phyloP scores from a whole-genome alignment of 1,140 invertebrate genomes.

The Pseudomyrmex dendroicus region DNA sequence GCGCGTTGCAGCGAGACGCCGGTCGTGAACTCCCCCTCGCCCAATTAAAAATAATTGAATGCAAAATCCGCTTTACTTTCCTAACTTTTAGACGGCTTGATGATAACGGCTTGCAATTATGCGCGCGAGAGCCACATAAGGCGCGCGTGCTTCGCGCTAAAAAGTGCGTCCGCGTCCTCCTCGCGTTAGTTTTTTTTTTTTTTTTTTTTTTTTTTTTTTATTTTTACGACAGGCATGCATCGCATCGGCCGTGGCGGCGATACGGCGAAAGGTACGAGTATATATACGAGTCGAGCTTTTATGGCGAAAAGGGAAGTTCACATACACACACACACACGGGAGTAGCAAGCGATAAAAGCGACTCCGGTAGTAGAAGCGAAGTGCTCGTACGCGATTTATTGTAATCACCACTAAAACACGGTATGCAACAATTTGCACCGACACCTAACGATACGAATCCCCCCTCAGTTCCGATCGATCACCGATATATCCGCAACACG shows the following conservation, averaged over 20 bases:
- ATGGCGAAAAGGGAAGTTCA: conserved; percentile 20
- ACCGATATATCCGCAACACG: neutral
- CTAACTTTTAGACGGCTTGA: conserved; percentile 50
- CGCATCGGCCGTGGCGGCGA: conserved; percentile 23
- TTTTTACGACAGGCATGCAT: conserved; percentile 56
- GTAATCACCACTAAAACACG: conserved; percentile 52
- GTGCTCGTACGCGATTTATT: conserved; percentile 54
- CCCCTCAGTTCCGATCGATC: conserved; percentile 11
- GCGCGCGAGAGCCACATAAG: conserved; percentile 23
- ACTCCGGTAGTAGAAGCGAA: conserved; percentile 26
- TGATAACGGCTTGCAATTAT: conserved; percentile 58
- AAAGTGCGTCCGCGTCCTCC: conserved; percentile 7
- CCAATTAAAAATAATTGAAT: conserved; percentile 65
- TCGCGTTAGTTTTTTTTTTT: no score
- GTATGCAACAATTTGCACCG: conserved; percentile 47
- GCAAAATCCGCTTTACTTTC: conserved; percentile 51
- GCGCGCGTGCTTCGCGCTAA: conserved; percentile 5
- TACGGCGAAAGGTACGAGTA: conserved; percentile 47
- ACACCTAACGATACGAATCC: conserved; percentile 12
- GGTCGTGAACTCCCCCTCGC: neutral
- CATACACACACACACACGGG: neutral
- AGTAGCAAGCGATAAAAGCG: conserved; percentile 16
- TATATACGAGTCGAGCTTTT: conserved; percentile 38
- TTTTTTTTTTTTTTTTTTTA: conserved; percentile 41
- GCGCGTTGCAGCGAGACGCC: neutral